These are phyloP conservation scores for Proteles cristata DNA, from an alignment of 2,113 vertebrate species.

Conservation along the genomic window DNA sequence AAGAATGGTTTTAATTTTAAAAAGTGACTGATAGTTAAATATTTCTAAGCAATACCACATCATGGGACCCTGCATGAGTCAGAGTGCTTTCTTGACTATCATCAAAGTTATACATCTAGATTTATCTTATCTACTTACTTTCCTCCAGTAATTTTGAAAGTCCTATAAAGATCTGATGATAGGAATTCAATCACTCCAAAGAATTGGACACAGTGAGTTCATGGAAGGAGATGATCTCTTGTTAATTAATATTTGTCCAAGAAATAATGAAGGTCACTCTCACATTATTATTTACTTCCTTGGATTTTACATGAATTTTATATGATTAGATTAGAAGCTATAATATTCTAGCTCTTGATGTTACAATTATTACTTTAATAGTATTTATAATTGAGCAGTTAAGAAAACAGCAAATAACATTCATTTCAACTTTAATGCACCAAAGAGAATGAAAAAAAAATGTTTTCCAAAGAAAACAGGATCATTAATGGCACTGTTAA, in stretches of 20 bases:
- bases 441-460: not conserved
- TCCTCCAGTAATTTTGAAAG: constrained; percentile 50
- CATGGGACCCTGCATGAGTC: not conserved
- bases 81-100: constrained; percentile 12
- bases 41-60: constrained; percentile 31
- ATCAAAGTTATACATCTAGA: constrained; percentile 43
- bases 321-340: constrained; percentile 9
- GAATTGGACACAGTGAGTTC: constrained; percentile 39
- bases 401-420: not conserved
- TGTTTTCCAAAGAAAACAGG: not conserved
- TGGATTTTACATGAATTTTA: constrained; percentile 49
- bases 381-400: not conserved
- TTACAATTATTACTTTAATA: constrained; percentile 15
- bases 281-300: constrained; percentile 56
- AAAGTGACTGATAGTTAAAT: constrained; percentile 31
- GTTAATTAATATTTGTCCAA: constrained; percentile 60
- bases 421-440: not conserved
- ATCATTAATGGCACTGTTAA: not conserved
- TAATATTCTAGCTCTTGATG: not conserved
- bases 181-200: constrained; percentile 26
- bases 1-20: constrained; percentile 16
- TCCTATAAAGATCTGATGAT: constrained; percentile 27
- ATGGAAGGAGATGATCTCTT: constrained; percentile 22
- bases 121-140: constrained; percentile 29
- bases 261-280: constrained; percentile 60